These are phyloP conservation scores for Ceratina australensis DNA, from an alignment of 1,140 invertebrate species.

Conservation along the genomic window DNA sequence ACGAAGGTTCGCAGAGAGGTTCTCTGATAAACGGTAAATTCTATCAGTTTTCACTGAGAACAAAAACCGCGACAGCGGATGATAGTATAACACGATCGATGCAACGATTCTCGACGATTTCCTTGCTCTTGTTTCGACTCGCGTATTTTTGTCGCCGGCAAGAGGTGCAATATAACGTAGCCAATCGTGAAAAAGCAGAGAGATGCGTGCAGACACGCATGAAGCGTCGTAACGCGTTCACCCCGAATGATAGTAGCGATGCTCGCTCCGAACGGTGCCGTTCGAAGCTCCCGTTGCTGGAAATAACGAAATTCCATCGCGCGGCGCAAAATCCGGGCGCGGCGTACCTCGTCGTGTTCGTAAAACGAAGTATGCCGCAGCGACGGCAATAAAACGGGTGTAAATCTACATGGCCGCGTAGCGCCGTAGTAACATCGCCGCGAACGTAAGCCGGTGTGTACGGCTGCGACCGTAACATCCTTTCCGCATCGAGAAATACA, in stretches of 20 bases:
- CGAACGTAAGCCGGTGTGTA: slow-evolving; percentile 20
- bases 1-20: no score
- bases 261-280: slow-evolving; percentile 13
- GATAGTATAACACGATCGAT: no score
- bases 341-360: slow-evolving; percentile 42
- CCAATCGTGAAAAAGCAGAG: neutral
- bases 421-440: slow-evolving; percentile 23
- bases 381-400: slow-evolving; percentile 60
- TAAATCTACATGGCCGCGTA: slow-evolving; percentile 58
- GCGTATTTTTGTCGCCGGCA: neutral
- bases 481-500: slow-evolving; percentile 18
- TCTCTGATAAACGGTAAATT: no score
- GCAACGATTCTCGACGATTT: no score
- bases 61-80: no score
- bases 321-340: slow-evolving; percentile 57
- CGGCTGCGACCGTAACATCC: slow-evolving; percentile 28
- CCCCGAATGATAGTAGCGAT: no score
- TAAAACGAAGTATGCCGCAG: slow-evolving; percentile 58
- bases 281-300: slow-evolving; percentile 25
- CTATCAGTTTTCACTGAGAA: no score
- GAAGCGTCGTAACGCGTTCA: no score
- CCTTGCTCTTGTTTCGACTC: no score
- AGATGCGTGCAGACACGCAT: neutral
- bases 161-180: no score
- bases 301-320: slow-evolving; percentile 66